Evolutionary conservation across 1,140 invertebrate species (phyloP), one percentile per base, ranked within the genome.

Genomic region (Pantala flavescens): DNA sequence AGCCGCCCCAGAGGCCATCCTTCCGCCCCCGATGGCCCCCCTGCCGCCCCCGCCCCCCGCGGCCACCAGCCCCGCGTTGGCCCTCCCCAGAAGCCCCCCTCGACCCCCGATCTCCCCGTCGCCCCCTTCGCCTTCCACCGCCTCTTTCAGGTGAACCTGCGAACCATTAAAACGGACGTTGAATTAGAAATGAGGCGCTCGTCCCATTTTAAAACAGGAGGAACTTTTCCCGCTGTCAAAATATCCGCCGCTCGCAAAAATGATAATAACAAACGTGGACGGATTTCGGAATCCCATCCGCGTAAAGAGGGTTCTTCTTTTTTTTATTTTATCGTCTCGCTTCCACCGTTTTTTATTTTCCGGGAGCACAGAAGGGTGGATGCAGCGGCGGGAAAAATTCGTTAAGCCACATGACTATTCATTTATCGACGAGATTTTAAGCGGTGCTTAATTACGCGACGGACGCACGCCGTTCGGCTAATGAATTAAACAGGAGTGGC

Each of bases 1-100:
- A 75, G 90, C 87, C 78, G 89, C 85, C 49, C 49, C 49, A 3
- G 49, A 63, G 49, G 49, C 49, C 49, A 63, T 63, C 49, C 49
- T 63, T 63, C 49, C 49, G 49, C n/a, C n/a, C 49, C 49, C 49
- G 12, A 63, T 63, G 49, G 49, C 49, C 12, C 49, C 49, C 12
- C 49, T 63, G 16, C 14, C 5, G 5, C 49, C 49, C 12, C 49
- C 49, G 12, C 49, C 49, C 49, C 49, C 49, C 16, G 49, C 16
- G 12, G n/a, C n/a, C 16, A 21, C 49, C n/a, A 16, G 5, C 5
- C 49, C 49, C 16, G 16, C 49, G 12, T 12, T 12, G 16, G n/a
- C 16, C 49, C 49, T 21, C 49, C 49, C 16, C 2, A 16, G 16
- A 1, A 63, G n/a, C 16, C 49, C 49, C 1, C 49, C 49, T 21